These are phyloP conservation scores for Lutjanus erythropterus DNA, from an alignment of 2,113 vertebrate genomes.

Conservation along the genomic window DNA sequence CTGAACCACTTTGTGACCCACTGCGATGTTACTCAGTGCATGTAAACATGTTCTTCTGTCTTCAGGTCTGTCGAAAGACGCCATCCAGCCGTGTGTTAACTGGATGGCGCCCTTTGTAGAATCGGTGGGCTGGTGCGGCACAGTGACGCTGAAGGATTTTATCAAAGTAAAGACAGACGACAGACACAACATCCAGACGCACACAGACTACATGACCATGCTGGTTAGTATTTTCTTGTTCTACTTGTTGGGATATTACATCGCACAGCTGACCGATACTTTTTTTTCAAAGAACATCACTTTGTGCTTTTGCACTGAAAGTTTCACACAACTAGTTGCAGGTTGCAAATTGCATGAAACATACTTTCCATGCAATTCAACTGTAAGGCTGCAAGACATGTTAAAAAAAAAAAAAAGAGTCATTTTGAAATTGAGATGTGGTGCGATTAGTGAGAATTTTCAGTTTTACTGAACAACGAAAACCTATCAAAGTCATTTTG, in stretches of 20 bases:
- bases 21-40: neutral
- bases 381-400: no score
- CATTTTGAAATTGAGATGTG: no score
- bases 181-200: constrained; percentile 91
- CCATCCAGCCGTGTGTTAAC: constrained; percentile 86
- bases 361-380: no score
- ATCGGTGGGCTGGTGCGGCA: constrained; percentile 73
- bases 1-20: neutral
- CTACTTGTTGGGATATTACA: neutral
- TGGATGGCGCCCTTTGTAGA: constrained; percentile 91
- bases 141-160: constrained; percentile 86
- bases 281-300: neutral
- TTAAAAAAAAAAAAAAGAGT: no score
- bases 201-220: constrained; percentile 89
- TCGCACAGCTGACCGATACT: no score
- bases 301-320: no score
- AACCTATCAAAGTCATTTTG: no score
- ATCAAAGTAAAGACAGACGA: constrained; percentile 87
- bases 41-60: neutral
- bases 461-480: no score
- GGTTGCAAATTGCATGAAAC: no score
- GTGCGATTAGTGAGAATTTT: no score
- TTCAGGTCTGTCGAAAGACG: constrained; percentile 88
- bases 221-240: constrained; percentile 84
- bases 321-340: no score